These are phyloP conservation scores for Lasioglossum lativentre DNA, from an alignment of 2,888 invertebrate species.

Conservation along the genomic window DNA sequence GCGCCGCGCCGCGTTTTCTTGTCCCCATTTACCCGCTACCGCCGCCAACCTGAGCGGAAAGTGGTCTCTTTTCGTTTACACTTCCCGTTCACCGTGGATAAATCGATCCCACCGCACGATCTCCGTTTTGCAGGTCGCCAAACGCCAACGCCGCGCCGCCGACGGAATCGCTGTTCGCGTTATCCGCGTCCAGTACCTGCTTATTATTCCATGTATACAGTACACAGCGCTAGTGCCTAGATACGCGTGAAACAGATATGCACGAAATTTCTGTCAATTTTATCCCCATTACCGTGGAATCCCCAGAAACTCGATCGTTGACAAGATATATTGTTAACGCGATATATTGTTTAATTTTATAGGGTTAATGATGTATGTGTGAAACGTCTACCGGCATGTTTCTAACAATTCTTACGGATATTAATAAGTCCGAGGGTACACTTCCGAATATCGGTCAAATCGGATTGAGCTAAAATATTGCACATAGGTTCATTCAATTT, in stretches of 20 bases:
- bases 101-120: constrained; percentile 29
- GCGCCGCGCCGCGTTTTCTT: constrained; percentile 26
- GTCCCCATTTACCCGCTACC: constrained; percentile 29
- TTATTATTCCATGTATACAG: neutral
- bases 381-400: too few relatives aligned
- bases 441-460: too few relatives aligned
- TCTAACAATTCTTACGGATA: too few relatives aligned
- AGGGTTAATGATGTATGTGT: too few relatives aligned
- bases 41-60: constrained; percentile 30
- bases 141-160: neutral
- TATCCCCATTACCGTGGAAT: too few relatives aligned
- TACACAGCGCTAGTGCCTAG: neutral
- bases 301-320: too few relatives aligned
- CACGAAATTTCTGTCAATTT: too few relatives aligned
- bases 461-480: too few relatives aligned
- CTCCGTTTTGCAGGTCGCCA: constrained; percentile 9
- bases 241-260: neutral
- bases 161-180: neutral
- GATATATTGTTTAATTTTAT: too few relatives aligned
- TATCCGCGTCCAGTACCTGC: neutral
- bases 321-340: too few relatives aligned
- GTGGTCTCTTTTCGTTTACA: constrained; percentile 53
- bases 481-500: too few relatives aligned
- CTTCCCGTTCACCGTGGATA: constrained; percentile 28
- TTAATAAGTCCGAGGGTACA: too few relatives aligned